phyloP scores from a whole-genome alignment of 1,140 invertebrate genomes.

The Mya arenaria region DNA sequence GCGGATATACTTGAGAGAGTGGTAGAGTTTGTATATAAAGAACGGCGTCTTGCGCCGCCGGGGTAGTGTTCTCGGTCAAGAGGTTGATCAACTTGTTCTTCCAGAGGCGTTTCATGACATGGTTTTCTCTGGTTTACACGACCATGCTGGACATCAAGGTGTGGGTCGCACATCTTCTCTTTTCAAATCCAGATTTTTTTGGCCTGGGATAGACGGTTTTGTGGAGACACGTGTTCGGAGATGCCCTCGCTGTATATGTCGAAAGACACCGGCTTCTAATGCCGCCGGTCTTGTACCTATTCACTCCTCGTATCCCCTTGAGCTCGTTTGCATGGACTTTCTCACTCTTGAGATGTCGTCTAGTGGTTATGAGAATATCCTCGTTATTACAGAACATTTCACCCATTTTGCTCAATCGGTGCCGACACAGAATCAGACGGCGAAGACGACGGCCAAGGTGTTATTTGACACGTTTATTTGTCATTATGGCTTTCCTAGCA shows the following conservation, averaged over 20 bases:
- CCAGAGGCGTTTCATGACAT: background rate
- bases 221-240: background rate
- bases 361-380: conserved; percentile 40
- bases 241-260: conserved; percentile 13
- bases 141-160: conserved; percentile 28
- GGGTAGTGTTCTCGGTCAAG: background rate
- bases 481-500: conserved; percentile 11
- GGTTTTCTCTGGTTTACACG: conserved; percentile 24
- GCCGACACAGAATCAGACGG: conserved; percentile 32
- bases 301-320: conserved; percentile 4
- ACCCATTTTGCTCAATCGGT: conserved; percentile 33
- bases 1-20: conserved; percentile 29
- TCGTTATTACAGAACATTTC: conserved; percentile 46
- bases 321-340: conserved; percentile 54
- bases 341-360: conserved; percentile 35
- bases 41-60: conserved; percentile 43
- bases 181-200: conserved; percentile 21
- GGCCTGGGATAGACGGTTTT: conserved; percentile 34
- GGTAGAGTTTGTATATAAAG: conserved; percentile 11
- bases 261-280: background rate
- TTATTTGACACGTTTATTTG: conserved; percentile 32
- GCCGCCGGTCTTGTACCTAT: conserved; percentile 10
- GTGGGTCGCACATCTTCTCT: background rate
- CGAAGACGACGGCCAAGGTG: conserved; percentile 27
- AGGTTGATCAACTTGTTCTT: conserved; percentile 1